Base-by-base conservation (phyloP, 2,797 vertebrate genomes). In the Neoniphon sammara region DNA sequence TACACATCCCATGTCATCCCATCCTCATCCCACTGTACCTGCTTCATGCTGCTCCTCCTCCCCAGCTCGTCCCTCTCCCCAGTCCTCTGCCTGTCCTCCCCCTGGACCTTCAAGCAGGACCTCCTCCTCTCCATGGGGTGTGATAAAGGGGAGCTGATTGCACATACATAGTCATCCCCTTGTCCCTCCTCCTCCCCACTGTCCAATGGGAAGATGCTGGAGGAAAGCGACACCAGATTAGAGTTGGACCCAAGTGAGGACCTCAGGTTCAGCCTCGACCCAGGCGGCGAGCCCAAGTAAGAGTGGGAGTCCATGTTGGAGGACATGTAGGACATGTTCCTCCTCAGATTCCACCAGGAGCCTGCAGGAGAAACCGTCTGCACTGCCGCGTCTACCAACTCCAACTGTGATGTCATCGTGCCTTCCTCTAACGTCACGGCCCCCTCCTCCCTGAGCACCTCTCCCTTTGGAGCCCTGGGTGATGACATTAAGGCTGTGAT, bases 1-100 rank as follows among this genome's bases (percentile, higher is more conserved):
- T 98, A 96, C 31, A 98, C 93, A 64, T 98, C 97, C 97, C 97
- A 99, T 0, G 98, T 98, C 96, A 98, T 96, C 55, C 97, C 97
- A 61, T 97, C 95, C 0, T 97, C 94, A 14, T 98, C 98, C 97
- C 97, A 99, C 58, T 96, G 94, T 63, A 99, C 97, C 73, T 99
- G 97, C 64, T 94, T 96, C 79, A 98, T 95, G 0, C 97, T 97
- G 77, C 96, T 93, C 15, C 94, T 91, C 15, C 91, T 85, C 14
- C 78, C 87, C 1, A 75, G 1, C 39, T 77, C 65, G 3, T 83
- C 60, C n/a, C 9, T 17, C 64, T 20, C 30, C 18, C 25, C 60
- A 2, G 21, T 55, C 67, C 47, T 18, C 1, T 89, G 70, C 52
- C 70, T 89, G 9, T 76, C 86, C 7, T 86, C 86, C 2, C 36